phyloP scores from a whole-genome alignment of 2,888 invertebrate genomes.

The Eilema depressum region DNA sequence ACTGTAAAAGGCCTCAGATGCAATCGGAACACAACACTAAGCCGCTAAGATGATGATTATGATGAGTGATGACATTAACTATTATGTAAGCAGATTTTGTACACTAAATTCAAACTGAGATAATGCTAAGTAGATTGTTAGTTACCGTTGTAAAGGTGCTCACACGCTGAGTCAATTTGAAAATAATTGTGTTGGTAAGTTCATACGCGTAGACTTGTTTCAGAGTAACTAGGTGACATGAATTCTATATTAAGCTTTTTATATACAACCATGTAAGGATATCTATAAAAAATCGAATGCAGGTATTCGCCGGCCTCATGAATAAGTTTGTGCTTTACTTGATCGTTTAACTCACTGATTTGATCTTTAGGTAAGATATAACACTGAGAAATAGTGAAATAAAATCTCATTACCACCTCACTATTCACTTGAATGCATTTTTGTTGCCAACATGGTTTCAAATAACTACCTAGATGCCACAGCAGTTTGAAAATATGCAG shows the following conservation, averaged over 20 bases:
- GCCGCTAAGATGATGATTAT: too few relatives aligned
- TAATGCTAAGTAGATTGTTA: background rate
- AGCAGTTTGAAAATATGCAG: background rate
- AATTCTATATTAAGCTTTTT: conserved; percentile 1
- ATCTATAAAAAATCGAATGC: background rate
- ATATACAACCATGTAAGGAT: background rate
- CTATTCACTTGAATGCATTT: background rate
- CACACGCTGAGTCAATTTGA: background rate
- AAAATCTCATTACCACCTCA: background rate
- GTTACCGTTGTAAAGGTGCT: background rate
- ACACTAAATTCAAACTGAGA: background rate
- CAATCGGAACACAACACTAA: too few relatives aligned
- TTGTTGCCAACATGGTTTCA: background rate
- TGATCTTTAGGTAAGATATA: background rate
- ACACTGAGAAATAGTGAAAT: background rate
- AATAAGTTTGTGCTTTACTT: background rate
- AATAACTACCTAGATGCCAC: background rate
- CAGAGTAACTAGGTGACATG: background rate
- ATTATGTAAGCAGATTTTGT: background rate
- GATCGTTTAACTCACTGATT: background rate
- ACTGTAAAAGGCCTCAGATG: too few relatives aligned
- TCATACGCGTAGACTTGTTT: background rate
- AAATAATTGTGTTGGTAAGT: background rate
- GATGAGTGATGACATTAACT: too few relatives aligned
- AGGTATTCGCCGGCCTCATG: background rate